These are phyloP conservation scores for Hemiprocne comata DNA, from an alignment of 2,113 vertebrate genomes.

Conservation along the genomic window DNA sequence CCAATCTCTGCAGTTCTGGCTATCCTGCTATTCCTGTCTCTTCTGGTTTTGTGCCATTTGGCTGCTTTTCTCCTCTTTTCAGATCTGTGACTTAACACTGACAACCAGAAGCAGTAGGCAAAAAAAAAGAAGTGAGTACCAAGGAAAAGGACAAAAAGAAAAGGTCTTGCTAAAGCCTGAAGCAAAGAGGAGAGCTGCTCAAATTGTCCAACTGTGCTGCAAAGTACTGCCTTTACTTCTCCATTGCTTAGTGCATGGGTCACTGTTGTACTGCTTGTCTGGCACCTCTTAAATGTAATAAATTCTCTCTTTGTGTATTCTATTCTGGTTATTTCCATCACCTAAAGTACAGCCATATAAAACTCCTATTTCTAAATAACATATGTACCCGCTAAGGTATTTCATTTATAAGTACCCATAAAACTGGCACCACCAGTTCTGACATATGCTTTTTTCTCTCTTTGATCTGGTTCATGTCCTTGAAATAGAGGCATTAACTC, in stretches of 20 bases:
- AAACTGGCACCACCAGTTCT: slow-evolving; percentile 9
- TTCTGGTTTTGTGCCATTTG: background rate
- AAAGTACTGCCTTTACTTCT: background rate
- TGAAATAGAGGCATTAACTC: background rate
- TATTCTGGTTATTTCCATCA: background rate
- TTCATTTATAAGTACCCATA: slow-evolving; percentile 27
- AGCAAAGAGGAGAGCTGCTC: background rate
- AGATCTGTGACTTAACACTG: background rate
- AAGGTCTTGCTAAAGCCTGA: background rate
- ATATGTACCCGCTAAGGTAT: background rate
- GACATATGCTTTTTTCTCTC: background rate
- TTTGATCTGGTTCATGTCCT: background rate
- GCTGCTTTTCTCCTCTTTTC: background rate
- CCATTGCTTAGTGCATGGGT: background rate
- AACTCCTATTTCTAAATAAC: slow-evolving; percentile 25
- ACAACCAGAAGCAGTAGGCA: background rate
- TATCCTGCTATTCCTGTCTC: background rate
- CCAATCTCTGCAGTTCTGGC: background rate
- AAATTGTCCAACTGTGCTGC: background rate
- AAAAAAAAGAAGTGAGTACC: background rate
- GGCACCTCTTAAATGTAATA: slow-evolving; percentile 9
- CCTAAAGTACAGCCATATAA: background rate
- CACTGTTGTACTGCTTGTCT: background rate
- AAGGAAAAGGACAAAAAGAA: background rate
- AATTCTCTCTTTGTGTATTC: slow-evolving; percentile 6